These are phyloP conservation scores for Eledona agricola DNA, from an alignment of 2,888 invertebrate species.

Conservation along the genomic window DNA sequence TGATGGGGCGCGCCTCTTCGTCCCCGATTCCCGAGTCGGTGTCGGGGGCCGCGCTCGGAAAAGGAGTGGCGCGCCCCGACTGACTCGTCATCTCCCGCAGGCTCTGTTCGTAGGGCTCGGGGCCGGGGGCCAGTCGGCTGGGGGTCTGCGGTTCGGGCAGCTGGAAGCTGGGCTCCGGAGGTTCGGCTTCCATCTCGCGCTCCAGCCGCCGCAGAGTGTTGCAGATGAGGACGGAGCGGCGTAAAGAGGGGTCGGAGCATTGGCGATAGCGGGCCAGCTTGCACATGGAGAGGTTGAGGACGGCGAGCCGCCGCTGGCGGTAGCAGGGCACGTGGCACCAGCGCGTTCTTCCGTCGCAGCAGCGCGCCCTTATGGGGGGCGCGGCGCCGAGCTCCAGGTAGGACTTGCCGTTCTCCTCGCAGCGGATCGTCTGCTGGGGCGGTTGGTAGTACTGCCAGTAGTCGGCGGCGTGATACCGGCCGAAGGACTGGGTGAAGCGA, in stretches of 20 bases:
- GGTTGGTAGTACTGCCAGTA: slow-evolving; percentile 66
- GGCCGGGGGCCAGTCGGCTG: slow-evolving; percentile 45
- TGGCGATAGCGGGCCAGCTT: slow-evolving; percentile 89
- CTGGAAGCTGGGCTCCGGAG: slow-evolving; percentile 62
- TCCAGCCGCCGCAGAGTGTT: slow-evolving; percentile 87
- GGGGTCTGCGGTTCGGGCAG: slow-evolving; percentile 61
- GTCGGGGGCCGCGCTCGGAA: slow-evolving; percentile 68
- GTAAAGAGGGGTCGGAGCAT: slow-evolving; percentile 87
- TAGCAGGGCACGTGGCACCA: slow-evolving; percentile 88
- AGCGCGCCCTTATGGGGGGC: slow-evolving; percentile 56
- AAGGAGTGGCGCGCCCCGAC: slow-evolving; percentile 76
- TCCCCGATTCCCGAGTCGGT: slow-evolving; percentile 82
- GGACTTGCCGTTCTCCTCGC: slow-evolving; percentile 89
- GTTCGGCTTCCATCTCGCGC: slow-evolving; percentile 83
- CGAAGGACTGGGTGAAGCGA: slow-evolving; percentile 45
- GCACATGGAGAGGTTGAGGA: slow-evolving; percentile 91
- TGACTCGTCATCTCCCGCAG: slow-evolving; percentile 62
- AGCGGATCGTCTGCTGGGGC: slow-evolving; percentile 78
- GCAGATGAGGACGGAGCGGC: slow-evolving; percentile 91
- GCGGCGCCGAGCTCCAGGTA: slow-evolving; percentile 85
- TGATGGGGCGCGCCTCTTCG: slow-evolving; percentile 81
- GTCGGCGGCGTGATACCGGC: slow-evolving; percentile 58
- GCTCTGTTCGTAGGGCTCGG: slow-evolving; percentile 60
- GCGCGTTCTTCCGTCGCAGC: slow-evolving; percentile 61
- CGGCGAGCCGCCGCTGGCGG: slow-evolving; percentile 84